Evolutionary conservation across 2,797 vertebrate species (phyloP), one percentile per base, ranked within the genome.

Genomic region (Microtus agrestis): DNA sequence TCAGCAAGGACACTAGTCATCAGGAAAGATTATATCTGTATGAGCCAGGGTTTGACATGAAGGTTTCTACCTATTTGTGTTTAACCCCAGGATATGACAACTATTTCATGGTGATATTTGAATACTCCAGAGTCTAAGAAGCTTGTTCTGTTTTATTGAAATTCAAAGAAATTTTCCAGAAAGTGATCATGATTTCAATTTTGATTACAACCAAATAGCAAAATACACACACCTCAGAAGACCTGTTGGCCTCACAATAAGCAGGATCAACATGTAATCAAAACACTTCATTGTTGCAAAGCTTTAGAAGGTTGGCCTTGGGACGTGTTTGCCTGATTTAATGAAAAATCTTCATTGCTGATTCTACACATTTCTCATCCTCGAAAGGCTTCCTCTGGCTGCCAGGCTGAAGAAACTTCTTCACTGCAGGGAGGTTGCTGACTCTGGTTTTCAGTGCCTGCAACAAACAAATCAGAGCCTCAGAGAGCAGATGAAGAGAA

Each of bases 371-470:
- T 0, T 14, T 48, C 0, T 98, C 98, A 91, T 98, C 98, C 0
- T 98, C 84, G 3, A 84, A 98, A 0, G 98, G 98, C 96, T 99
- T 99, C 95, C 99, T 99, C 95, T 98, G 98, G 97, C 99, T 99
- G 34, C 99, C 99, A 19, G 99, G 99, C 96, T 99, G 97, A 97
- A 99, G 97, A 98, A 99, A 99, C 92, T 98, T 99, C 65, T 97
- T 98, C 95, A 99, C 98, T 1, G 98, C 98, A 0, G 99, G 98
- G 27, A 99, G 91, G 27, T 29, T 97, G 65, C 94, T 99, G 98
- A 98, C 98, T 97, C 98, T 99, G 65, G 95, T 98, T 98, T 99
- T 99, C 96, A 99, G 99, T 74, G 98, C 98, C 99, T 99, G 97
- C 94, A 95, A 94, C 1, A 79, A 96, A 95, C 48, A 51, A 82